Conservation (phyloP, 2,797 vertebrate genomes). For the Octomys mimax region DNA sequence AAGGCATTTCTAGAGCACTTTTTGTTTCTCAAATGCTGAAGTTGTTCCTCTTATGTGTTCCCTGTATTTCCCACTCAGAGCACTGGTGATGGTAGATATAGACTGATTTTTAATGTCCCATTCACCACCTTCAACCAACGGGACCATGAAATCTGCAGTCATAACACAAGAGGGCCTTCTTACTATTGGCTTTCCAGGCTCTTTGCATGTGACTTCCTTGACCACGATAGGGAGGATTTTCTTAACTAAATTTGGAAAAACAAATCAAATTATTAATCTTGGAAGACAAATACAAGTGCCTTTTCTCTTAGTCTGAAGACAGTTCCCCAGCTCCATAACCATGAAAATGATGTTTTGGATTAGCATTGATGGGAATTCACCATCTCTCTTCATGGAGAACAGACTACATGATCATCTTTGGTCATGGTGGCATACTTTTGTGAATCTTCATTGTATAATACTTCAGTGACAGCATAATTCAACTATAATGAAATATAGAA, state of each 20-base stretch:
- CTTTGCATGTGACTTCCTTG: neutral
- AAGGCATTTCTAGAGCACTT: neutral
- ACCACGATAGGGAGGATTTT: neutral
- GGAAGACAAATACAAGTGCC: neutral
- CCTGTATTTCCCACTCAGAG: neutral
- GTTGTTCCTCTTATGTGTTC: neutral
- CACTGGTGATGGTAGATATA: neutral
- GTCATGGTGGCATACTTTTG: neutral
- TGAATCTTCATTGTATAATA: neutral
- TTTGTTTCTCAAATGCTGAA: neutral
- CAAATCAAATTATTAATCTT: neutral
- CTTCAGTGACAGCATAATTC: neutral
- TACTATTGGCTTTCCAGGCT: rapidly evolving
- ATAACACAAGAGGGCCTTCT: neutral
- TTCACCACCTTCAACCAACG: neutral
- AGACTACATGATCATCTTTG: neutral
- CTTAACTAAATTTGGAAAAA: neutral
- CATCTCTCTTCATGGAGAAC: neutral
- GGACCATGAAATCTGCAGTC: neutral
- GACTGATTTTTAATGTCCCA: neutral
- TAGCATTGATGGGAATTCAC: neutral
- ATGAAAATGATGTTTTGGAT: neutral
- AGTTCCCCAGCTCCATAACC: neutral
- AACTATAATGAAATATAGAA: neutral
- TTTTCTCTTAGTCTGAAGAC: neutral